Percentiles rank a stretch among this genome's conserved stretches.
These are phyloP conservation scores for Epinotia brunnichana DNA, from an alignment of 2,888 invertebrate species.

Conservation along the genomic window DNA sequence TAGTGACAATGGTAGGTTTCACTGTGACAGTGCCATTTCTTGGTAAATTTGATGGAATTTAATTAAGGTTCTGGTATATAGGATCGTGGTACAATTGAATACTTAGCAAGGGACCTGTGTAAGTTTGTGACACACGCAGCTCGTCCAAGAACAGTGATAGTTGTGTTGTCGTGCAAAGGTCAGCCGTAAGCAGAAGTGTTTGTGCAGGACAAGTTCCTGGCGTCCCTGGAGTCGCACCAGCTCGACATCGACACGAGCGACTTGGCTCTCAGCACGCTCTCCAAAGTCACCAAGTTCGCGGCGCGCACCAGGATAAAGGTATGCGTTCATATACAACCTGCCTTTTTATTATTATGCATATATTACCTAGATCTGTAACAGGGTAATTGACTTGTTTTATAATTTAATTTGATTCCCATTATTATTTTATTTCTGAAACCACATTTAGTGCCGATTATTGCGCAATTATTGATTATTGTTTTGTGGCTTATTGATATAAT, in stretches of 20 bases:
- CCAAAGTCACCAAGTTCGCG: conserved; percentile 95
- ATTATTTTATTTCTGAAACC: conserved; percentile 10
- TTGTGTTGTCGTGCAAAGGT: too few relatives aligned
- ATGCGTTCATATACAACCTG: conserved; percentile 38
- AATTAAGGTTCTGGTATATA: too few relatives aligned
- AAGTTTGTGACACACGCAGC: too few relatives aligned
- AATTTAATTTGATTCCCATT: neutral
- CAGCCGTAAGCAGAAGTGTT: neutral
- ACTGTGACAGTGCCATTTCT: too few relatives aligned
- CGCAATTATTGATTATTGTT: neutral
- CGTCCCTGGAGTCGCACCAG: conserved; percentile 90
- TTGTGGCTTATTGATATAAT: neutral
- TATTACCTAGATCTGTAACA: neutral
- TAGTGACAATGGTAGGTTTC: too few relatives aligned
- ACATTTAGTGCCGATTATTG: neutral
- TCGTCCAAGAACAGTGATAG: too few relatives aligned
- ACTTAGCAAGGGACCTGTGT: too few relatives aligned
- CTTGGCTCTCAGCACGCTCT: conserved; percentile 92
- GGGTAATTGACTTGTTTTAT: neutral
- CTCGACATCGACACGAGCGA: conserved; percentile 95
- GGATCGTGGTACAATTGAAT: too few relatives aligned
- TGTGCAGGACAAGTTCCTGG: conserved; percentile 90
- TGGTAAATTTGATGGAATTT: too few relatives aligned
- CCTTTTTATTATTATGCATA: neutral
- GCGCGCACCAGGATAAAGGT: conserved; percentile 92